Conservation (phyloP, 1,140 invertebrate species). For the Trinorchestia longiramus region DNA sequence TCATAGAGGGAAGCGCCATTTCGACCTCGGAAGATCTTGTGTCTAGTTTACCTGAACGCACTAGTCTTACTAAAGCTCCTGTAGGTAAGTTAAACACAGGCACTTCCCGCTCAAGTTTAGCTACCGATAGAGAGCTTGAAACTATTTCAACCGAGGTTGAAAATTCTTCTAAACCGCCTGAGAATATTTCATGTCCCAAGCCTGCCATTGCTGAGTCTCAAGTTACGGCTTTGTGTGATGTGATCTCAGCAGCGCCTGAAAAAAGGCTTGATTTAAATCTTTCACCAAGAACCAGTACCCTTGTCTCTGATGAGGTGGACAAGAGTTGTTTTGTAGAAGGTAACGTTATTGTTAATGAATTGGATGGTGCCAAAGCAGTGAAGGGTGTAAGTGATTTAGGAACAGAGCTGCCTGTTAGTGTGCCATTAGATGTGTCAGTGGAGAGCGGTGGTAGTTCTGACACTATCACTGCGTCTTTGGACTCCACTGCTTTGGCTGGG, state of each 20-base stretch:
- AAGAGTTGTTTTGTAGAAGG: neutral
- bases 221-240: neutral
- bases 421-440: conserved; percentile 67
- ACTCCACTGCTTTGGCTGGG: neutral
- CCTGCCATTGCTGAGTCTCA: neutral
- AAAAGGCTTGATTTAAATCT: neutral
- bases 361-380: neutral
- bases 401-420: conserved; percentile 63
- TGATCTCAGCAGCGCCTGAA: neutral
- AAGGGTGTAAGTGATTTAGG: neutral
- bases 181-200: neutral
- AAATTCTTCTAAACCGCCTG: neutral
- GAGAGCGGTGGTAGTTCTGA: conserved; percentile 51
- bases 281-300: neutral
- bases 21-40: neutral
- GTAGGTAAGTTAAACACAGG: neutral
- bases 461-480: conserved; percentile 52
- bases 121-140: neutral
- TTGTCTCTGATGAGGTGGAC: neutral
- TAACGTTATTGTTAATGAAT: neutral
- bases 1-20: neutral
- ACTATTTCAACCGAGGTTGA: neutral
- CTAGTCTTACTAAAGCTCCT: neutral
- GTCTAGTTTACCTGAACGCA: neutral
- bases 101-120: neutral